Evolutionary conservation across 2,888 invertebrate genomes (phyloP), one percentile per base, ranked within the genome.

Genomic region (Criorhina ranunculi): DNA sequence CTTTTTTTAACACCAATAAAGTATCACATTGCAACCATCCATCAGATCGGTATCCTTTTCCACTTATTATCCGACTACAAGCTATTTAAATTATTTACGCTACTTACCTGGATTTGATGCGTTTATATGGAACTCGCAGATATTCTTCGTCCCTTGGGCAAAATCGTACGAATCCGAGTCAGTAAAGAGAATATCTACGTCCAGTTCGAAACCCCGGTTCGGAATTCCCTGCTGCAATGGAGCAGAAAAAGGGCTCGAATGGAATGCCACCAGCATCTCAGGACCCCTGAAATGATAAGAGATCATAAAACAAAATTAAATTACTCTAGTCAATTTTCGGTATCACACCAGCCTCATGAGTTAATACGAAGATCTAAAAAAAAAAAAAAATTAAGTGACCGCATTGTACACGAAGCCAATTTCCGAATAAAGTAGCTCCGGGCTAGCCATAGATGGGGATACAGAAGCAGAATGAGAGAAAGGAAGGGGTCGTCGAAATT

Each of bases 121-220:
- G 90, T 96, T 96, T 79, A 96, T 94, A 90, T 95, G 94, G 89
- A 96, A 96, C 91, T 96, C 95, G 89, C 96, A 96, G 46, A 90
- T 87, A 89, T 91, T 91, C 73, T 91, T 91, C 1, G 92, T 89
- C 40, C 93, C 93, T 75, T 94, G 94, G 2, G 96, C 96, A 90
- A 96, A 97, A 90, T 97, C 97, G 60, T 96, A 93, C 0, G 96
- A 96, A 89, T 97, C 97, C 0, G 96, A 97, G 90, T 97, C 97
- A 0, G 96, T 96, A 90, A 97, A 97, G 42, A 97, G 94, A 42
- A 98, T 96, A 88, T 96, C 96, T n/a, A 97, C 96, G 88, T 96
- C 95, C 51, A 98, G 93, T 89, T 97, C 97, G 89, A 97, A 96
- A 72, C 96, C 96, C 3, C 96, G 93, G 72, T 97, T 93, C 0